A percentile compares a stretch with the other conserved stretches of the same genome.
These are phyloP conservation scores for Tetanocera ferruginea DNA, from an alignment of 2,888 invertebrate genomes.

Conservation along the genomic window DNA sequence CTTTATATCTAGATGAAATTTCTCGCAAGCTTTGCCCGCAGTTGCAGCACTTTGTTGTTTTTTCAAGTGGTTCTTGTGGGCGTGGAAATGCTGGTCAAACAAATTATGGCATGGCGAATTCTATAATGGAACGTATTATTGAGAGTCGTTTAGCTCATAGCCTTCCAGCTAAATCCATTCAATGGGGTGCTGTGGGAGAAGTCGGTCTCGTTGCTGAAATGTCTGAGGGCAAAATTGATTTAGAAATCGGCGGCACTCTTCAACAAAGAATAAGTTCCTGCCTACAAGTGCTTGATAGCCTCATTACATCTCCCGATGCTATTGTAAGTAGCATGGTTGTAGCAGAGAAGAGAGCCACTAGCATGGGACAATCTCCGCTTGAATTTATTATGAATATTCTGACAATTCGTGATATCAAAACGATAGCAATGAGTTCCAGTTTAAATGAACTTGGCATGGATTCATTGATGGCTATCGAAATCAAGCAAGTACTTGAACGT, in stretches of 20 bases:
- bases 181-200: constrained; percentile 95
- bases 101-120: constrained; percentile 86
- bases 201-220: constrained; percentile 85
- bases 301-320: constrained; percentile 77
- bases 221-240: constrained; percentile 78
- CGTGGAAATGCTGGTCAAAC: constrained; percentile 78
- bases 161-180: constrained; percentile 84
- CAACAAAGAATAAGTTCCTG: constrained; percentile 90
- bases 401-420: constrained; percentile 79
- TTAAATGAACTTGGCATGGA: constrained; percentile 96
- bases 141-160: constrained; percentile 80
- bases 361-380: constrained; percentile 77
- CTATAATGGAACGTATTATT: constrained; percentile 88
- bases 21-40: constrained; percentile 74
- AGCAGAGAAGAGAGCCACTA: constrained; percentile 82
- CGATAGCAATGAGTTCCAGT: constrained; percentile 78
- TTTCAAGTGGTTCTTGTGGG: constrained; percentile 93
- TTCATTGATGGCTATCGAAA: constrained; percentile 97
- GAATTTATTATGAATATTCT: constrained; percentile 80
- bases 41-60: constrained; percentile 85
- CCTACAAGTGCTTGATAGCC: constrained; percentile 67
- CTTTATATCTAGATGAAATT: constrained; percentile 73
- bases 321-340: constrained; percentile 76
- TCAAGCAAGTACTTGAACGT: constrained; percentile 91
- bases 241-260: constrained; percentile 83